Percentiles rank a stretch among this genome's conserved stretches.
These are phyloP conservation scores for Tyrannus savana DNA, from an alignment of 2,113 vertebrate genomes.

Conservation along the genomic window DNA sequence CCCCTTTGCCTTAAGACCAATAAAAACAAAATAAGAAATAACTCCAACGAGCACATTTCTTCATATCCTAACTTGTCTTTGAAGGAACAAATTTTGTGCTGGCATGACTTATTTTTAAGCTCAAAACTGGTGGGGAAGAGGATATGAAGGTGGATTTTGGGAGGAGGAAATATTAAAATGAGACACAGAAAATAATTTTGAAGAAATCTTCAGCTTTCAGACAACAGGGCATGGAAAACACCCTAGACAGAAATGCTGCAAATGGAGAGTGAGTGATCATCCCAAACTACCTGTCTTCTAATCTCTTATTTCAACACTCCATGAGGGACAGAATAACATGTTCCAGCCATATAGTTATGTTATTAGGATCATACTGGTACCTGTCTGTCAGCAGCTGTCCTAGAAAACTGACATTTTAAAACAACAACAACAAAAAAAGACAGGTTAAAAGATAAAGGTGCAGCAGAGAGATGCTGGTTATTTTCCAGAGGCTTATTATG, in stretches of 20 bases:
- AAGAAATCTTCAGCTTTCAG: not conserved
- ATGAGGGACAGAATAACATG: not conserved
- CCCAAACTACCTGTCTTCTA: not conserved
- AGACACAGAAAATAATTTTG: not conserved
- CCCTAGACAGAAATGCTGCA: not conserved
- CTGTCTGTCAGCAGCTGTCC: constrained; percentile 1
- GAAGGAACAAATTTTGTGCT: not conserved
- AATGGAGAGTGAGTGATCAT: not conserved
- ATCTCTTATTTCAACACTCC: not conserved
- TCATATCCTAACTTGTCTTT: not conserved
- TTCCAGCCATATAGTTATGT: not conserved
- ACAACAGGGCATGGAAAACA: not conserved
- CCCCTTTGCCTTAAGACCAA: not conserved
- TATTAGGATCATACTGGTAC: not conserved
- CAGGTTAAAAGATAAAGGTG: not conserved
- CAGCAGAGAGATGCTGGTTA: not conserved
- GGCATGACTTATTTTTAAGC: not conserved
- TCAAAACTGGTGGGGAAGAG: not conserved
- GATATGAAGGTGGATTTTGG: not conserved
- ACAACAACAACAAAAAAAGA: not conserved
- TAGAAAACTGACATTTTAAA: not conserved
- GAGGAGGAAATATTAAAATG: not conserved
- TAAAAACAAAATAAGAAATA: not conserved
- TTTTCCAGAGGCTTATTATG: not conserved
- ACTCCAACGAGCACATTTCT: not conserved